phyloP scores from a whole-genome alignment of 2,113 vertebrate species.

The Cryptoleucopteryx plumbea region DNA sequence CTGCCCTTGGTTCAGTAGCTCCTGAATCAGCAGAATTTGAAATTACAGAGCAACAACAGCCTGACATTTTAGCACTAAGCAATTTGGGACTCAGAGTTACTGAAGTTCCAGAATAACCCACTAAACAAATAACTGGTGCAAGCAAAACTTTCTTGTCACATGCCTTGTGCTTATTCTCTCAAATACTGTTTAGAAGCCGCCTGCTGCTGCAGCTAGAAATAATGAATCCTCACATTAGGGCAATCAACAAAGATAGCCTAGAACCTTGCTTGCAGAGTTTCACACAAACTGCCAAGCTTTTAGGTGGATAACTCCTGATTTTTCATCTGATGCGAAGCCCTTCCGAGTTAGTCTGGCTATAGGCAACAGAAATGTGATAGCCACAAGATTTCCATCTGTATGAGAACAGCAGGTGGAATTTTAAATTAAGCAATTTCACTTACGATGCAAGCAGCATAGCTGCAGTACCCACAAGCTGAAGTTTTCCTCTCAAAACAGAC shows the following conservation, averaged over 20 bases:
- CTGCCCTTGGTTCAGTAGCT: not conserved
- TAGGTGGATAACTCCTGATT: not conserved
- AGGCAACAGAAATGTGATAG: not conserved
- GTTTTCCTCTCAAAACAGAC: conserved; percentile 96
- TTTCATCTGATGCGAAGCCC: not conserved
- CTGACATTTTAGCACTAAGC: not conserved
- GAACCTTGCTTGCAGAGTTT: not conserved
- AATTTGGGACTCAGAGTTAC: not conserved
- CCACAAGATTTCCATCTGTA: not conserved
- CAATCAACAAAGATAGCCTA: not conserved
- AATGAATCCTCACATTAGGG: not conserved
- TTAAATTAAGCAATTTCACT: conserved; percentile 55
- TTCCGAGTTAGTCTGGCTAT: accelerated
- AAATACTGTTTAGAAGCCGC: not conserved
- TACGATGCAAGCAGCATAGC: conserved; percentile 98
- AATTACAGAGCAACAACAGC: not conserved
- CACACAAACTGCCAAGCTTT: not conserved
- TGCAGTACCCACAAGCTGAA: conserved; percentile 96
- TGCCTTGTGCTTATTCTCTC: not conserved
- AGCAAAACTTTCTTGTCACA: not conserved
- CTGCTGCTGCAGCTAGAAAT: not conserved
- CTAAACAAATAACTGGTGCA: not conserved
- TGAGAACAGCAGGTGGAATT: not conserved
- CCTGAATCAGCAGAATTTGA: not conserved
- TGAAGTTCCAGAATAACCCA: not conserved